Conservation (phyloP, 2,797 vertebrate genomes). For the Schizothorax lantsangensis region DNA sequence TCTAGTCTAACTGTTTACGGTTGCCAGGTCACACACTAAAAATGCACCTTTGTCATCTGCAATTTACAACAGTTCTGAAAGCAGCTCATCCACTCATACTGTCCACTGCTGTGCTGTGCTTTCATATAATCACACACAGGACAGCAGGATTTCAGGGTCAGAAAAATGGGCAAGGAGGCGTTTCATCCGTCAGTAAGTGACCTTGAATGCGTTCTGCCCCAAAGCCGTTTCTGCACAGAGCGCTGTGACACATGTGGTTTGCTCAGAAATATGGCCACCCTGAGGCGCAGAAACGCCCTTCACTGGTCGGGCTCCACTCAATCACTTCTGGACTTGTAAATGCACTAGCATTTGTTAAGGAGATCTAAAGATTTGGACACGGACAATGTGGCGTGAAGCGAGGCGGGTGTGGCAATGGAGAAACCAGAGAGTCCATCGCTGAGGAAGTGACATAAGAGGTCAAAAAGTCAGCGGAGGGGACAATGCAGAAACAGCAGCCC, state of each 20-base stretch:
- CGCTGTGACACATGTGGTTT: slow-evolving; percentile 21
- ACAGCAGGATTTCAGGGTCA: neutral
- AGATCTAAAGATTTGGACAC: slow-evolving; percentile 28
- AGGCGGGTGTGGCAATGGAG: slow-evolving; percentile 3
- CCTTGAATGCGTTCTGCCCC: slow-evolving; percentile 24
- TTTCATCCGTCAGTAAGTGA: slow-evolving; percentile 1
- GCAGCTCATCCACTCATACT: neutral
- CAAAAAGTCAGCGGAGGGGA: slow-evolving; percentile 26
- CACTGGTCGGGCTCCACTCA: slow-evolving; percentile 28
- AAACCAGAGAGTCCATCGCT: slow-evolving; percentile 34
- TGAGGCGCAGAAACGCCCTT: slow-evolving; percentile 40
- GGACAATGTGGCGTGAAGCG: slow-evolving; percentile 40
- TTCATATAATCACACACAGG: neutral
- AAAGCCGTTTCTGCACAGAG: slow-evolving; percentile 2
- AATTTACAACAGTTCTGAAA: neutral
- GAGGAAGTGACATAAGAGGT: slow-evolving; percentile 38
- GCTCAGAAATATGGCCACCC: slow-evolving; percentile 38
- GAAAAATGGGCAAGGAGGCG: neutral
- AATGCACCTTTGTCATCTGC: neutral
- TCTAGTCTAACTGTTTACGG: neutral
- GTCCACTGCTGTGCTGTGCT: neutral
- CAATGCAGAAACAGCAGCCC: slow-evolving; percentile 16
- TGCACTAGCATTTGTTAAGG: slow-evolving; percentile 47
- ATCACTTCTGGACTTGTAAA: slow-evolving; percentile 35
- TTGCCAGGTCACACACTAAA: neutral